These are phyloP conservation scores for Belgica antarctica DNA, from an alignment of 2,888 invertebrate species.

Conservation along the genomic window DNA sequence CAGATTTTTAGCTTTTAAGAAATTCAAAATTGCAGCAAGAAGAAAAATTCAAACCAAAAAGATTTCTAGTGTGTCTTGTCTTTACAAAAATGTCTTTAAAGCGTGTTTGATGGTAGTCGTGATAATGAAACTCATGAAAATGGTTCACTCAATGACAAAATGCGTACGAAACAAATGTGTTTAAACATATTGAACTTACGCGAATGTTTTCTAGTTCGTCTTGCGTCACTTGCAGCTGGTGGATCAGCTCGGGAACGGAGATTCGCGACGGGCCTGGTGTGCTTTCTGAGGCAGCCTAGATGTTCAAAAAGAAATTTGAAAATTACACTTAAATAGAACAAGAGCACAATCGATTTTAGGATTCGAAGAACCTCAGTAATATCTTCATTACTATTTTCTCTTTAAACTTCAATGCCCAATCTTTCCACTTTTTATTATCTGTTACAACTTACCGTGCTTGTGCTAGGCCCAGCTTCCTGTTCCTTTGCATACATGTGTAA, in stretches of 20 bases:
- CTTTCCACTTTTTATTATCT: too few relatives aligned
- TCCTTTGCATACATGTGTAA: slow-evolving; percentile 81
- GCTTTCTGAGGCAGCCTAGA: slow-evolving; percentile 53
- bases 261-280: slow-evolving; percentile 67
- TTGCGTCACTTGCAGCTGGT: slow-evolving; percentile 80
- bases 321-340: background rate
- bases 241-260: slow-evolving; percentile 76
- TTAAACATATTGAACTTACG: slow-evolving; percentile 60
- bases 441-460: slow-evolving; percentile 62
- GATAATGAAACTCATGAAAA: background rate
- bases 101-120: background rate
- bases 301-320: background rate
- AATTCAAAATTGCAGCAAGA: background rate
- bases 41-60: too few relatives aligned
- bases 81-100: background rate
- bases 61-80: background rate
- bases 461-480: slow-evolving; percentile 72
- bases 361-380: too few relatives aligned
- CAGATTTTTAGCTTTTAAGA: too few relatives aligned
- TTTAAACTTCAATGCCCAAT: too few relatives aligned
- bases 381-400: too few relatives aligned
- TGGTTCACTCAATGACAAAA: background rate
- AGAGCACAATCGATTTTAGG: too few relatives aligned
- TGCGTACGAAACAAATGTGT: background rate
- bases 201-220: slow-evolving; percentile 83